Conservation (phyloP, 2,113 vertebrate genomes). For the Geococcyx californianus region DNA sequence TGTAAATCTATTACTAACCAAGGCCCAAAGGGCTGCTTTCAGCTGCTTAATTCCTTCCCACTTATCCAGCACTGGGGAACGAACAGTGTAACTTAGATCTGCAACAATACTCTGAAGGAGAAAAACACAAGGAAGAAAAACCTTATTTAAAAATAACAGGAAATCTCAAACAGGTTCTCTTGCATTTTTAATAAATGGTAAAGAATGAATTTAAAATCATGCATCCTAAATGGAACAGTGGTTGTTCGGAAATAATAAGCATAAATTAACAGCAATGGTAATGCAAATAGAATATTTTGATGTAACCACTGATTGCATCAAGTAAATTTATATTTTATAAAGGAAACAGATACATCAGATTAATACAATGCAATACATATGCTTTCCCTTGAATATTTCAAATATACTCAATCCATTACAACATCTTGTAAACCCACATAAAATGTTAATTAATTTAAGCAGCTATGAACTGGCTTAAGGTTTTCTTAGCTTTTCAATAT, state of each 20-base stretch:
- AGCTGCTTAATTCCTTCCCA: constrained; percentile 98
- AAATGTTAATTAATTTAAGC: neutral
- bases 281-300: neutral
- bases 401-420: neutral
- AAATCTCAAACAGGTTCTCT: neutral
- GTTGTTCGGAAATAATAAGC: neutral
- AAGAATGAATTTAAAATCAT: neutral
- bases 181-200: neutral
- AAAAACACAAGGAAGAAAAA: neutral
- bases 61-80: constrained; percentile 94
- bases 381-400: neutral
- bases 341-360: neutral
- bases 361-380: neutral
- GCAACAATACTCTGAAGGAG: constrained; percentile 88
- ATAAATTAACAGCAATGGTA: neutral
- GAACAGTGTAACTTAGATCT: constrained; percentile 94
- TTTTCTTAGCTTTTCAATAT: neutral
- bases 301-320: neutral
- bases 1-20: constrained; percentile 81
- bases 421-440: neutral
- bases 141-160: neutral
- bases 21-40: constrained; percentile 96
- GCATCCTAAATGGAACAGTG: neutral
- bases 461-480: neutral
- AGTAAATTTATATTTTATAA: neutral